A percentile compares a stretch with the other conserved stretches of the same genome.
Conservation (phyloP, 2,888 invertebrate species). For the Luperina nickerlii region DNA sequence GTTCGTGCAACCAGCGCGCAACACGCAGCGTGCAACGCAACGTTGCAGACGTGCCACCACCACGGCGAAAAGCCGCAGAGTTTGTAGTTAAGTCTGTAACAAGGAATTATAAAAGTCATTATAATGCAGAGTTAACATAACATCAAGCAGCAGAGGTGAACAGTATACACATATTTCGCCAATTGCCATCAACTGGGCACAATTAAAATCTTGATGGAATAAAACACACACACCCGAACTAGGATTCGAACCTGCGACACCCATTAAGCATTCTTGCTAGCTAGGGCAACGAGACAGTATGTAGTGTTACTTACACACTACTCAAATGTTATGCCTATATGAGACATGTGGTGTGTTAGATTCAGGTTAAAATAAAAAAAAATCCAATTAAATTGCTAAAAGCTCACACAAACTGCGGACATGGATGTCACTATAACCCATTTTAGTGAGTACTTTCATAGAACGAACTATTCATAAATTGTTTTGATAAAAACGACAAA, state of each 20-base stretch:
- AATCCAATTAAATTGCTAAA: slow-evolving; percentile 15
- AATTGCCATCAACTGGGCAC: not conserved
- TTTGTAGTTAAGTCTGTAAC: slow-evolving; percentile 93
- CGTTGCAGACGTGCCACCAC: slow-evolving; percentile 96
- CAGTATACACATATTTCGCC: not conserved
- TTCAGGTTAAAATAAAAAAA: slow-evolving; percentile 4
- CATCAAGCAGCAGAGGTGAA: not conserved
- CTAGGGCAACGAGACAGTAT: not conserved
- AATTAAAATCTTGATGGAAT: not conserved
- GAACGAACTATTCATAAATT: not conserved
- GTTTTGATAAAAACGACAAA: slow-evolving; percentile 1
- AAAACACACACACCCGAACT: not conserved
- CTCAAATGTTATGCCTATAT: not conserved
- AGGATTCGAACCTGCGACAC: not conserved
- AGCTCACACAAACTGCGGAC: not conserved
- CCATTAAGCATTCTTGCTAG: too few relatives aligned
- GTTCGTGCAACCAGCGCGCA: slow-evolving; percentile 93
- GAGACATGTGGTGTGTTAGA: not conserved
- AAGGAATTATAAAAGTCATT: slow-evolving; percentile 48
- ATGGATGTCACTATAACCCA: not conserved
- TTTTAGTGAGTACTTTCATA: not conserved
- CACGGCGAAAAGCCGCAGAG: slow-evolving; percentile 92
- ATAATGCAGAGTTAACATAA: not conserved
- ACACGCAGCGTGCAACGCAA: slow-evolving; percentile 93
- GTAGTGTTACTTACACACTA: not conserved